These are phyloP conservation scores for Mesocentrotus franciscanus DNA, from an alignment of 53 echinoderm and acorn worm species.

Conservation along the genomic window DNA sequence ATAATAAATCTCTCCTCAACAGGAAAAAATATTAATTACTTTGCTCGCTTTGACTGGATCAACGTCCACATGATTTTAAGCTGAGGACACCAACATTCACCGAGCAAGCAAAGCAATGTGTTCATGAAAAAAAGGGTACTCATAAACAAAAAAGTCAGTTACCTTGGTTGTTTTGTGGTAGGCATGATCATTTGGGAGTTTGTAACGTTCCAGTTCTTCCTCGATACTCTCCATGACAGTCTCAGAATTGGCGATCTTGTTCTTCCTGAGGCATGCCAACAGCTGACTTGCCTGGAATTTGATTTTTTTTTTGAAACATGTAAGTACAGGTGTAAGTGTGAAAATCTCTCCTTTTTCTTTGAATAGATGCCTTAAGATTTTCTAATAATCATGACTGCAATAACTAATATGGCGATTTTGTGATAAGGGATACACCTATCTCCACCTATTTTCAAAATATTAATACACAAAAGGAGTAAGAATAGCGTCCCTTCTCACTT, in stretches of 20 bases:
- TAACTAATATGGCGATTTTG: no score
- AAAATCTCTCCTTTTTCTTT: background rate
- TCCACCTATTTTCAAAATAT: no score
- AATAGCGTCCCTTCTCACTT: no score
- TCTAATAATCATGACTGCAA: no score
- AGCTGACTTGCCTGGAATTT: slow-evolving; percentile 77
- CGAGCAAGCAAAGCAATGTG: background rate
- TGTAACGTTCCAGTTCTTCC: slow-evolving; percentile 78
- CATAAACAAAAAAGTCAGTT: background rate
- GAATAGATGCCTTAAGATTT: no score
- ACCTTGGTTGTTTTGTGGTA: slow-evolving; percentile 98
- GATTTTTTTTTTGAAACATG: background rate
- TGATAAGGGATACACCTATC: no score
- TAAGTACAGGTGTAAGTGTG: background rate
- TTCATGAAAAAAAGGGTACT: background rate
- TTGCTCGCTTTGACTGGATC: no score
- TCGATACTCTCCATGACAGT: slow-evolving; percentile 83
- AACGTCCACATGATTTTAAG: background rate
- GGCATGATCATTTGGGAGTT: slow-evolving; percentile 82
- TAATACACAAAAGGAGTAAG: no score
- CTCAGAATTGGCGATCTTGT: slow-evolving; percentile 74
- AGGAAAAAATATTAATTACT: no score
- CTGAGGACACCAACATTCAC: background rate
- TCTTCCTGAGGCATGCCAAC: slow-evolving; percentile 85
- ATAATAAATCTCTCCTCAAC: no score